These are phyloP conservation scores for Stenodema calcarata DNA, from an alignment of 2,888 invertebrate species.

Conservation along the genomic window DNA sequence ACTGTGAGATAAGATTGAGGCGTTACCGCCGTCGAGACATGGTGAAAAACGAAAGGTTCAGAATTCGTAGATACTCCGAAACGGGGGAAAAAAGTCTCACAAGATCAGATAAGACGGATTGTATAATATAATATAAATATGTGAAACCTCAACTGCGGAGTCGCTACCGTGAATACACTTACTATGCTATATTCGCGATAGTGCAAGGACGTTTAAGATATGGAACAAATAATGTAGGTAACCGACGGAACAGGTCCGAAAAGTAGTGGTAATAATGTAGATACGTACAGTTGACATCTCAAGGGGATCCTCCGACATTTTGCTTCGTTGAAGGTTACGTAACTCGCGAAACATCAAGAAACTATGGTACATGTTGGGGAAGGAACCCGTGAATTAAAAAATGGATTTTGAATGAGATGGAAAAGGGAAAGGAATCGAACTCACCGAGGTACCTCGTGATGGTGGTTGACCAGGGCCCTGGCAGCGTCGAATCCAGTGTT, in stretches of 20 bases:
- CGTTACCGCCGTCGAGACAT: background rate
- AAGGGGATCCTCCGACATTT: background rate
- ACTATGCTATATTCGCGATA: no score
- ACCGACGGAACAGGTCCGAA: background rate
- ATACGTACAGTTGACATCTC: background rate
- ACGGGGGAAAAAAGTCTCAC: background rate
- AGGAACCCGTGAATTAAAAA: no score
- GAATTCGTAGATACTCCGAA: background rate
- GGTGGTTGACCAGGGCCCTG: no score
- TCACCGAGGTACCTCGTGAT: no score
- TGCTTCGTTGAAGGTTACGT: no score
- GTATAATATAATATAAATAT: no score
- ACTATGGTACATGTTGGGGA: no score
- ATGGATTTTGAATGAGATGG: no score
- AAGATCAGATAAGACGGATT: background rate
- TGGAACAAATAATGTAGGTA: background rate
- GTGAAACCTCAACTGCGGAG: background rate
- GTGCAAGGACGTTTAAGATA: background rate
- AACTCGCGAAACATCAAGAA: no score
- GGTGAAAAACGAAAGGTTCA: background rate
- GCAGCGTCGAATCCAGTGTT: no score
- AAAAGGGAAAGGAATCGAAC: no score
- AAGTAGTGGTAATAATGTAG: background rate
- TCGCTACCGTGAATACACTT: background rate
- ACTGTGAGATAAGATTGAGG: background rate